phyloP scores from a whole-genome alignment of 2,888 invertebrate species.

The Drosophila niveifrons region DNA sequence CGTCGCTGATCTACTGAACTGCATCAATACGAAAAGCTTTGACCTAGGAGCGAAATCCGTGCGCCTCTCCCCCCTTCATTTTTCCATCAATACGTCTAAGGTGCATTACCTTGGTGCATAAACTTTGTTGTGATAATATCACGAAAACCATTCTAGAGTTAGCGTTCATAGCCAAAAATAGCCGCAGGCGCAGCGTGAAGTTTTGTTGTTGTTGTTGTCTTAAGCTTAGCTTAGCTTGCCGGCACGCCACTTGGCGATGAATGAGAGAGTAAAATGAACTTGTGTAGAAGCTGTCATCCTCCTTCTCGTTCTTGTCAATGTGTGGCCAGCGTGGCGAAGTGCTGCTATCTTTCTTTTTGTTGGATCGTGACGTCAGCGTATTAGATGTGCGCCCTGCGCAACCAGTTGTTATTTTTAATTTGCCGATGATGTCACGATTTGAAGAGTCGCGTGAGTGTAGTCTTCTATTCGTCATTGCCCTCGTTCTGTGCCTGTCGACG shows the following conservation, averaged over 20 bases:
- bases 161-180: constrained; percentile 59
- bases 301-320: constrained; percentile 28
- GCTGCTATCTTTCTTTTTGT: constrained; percentile 26
- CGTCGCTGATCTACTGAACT: constrained; percentile 4
- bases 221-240: constrained; percentile 60
- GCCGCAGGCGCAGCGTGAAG: constrained; percentile 50
- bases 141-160: not conserved
- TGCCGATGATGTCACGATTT: constrained; percentile 49
- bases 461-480: constrained; percentile 28
- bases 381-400: constrained; percentile 34
- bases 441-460: constrained; percentile 14
- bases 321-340: constrained; percentile 46
- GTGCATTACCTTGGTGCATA: constrained; percentile 9
- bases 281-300: constrained; percentile 16
- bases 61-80: constrained; percentile 10
- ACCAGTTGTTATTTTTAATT: constrained; percentile 17
- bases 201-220: constrained; percentile 5
- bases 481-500: constrained; percentile 47
- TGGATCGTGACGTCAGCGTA: constrained; percentile 24
- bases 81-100: constrained; percentile 20
- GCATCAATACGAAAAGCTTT: constrained; percentile 14
- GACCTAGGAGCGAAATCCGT: constrained; percentile 51
- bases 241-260: constrained; percentile 44
- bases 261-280: constrained; percentile 28
- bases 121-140: constrained; percentile 8